Base-by-base conservation (phyloP, 2,888 invertebrate genomes). In the Orthosia gracilis region DNA sequence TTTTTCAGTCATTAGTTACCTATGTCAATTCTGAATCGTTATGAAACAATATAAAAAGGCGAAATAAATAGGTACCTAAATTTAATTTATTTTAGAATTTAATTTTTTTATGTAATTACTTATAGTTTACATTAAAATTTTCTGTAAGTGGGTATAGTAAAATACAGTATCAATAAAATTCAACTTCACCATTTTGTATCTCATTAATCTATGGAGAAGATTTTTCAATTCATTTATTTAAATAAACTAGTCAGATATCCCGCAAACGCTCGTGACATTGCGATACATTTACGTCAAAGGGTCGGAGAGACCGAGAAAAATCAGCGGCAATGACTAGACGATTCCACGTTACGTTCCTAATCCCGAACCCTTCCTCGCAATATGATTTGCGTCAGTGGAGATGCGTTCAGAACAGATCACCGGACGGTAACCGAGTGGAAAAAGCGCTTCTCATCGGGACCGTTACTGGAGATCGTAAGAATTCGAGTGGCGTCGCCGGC, bases 351-450 rank as follows among this genome's bases (percentile, higher is more conserved):
- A 89, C 91, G 93, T 92, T 92, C 91, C 90, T 92, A 93, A 94
- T 93, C 91, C 91, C 92, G 92, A 95, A 96, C 96, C 96, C 96
- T 96, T 96, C 94, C 92, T 92, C 93, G 94, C 95, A 95, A 96
- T 96, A 96, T 96, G 96, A 96, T 96, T 96, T 96, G 96, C 96
- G 96, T 96, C 96, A 95, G 94, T 95, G 95, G 92, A 92, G 95
- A 95, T 95, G 95, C 95, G 94, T 94, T 94, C 92, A 87, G 94
- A 94, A 94, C 94, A 96, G 96, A 96, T 96, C 96, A 95, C 94
- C 94, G 93, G 92, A 89, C 92, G 96, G 95, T 96, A 96, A 96
- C 96, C 94, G 96, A 96, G 91, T 94, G 96, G 96, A 96, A 96
- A 96, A 96, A 96, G 89, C 94, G 94, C 96, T 93, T 94, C 94